phyloP scores from a whole-genome alignment of 1,140 invertebrate genomes.

The Euschistus heros region DNA sequence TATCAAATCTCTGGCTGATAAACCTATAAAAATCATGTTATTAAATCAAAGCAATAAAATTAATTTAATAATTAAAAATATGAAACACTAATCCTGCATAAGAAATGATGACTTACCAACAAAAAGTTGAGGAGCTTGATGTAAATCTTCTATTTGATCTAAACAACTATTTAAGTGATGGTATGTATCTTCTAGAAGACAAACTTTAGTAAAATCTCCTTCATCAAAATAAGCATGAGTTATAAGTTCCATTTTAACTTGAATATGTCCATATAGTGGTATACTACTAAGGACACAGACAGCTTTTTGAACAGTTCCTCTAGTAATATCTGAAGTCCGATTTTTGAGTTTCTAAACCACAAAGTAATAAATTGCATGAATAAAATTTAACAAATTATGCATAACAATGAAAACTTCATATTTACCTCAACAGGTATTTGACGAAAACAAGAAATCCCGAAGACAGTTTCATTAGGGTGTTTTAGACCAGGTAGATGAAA shows the following conservation, averaged over 20 bases:
- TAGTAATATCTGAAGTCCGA: conserved; percentile 91
- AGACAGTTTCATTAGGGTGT: conserved; percentile 75
- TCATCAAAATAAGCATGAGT: conserved; percentile 95
- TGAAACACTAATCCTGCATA: neutral
- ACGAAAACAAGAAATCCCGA: conserved; percentile 93
- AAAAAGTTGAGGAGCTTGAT: conserved; percentile 60
- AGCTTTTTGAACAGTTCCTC: conserved; percentile 89
- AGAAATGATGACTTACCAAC: conserved; percentile 50
- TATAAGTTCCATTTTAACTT: conserved; percentile 90
- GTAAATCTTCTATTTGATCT: conserved; percentile 43
- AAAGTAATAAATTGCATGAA: neutral
- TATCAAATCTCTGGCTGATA: conserved; percentile 70
- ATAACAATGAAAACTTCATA: neutral
- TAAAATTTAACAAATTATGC: neutral
- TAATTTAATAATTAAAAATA: neutral
- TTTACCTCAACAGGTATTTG: conserved; percentile 90
- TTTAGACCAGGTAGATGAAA: conserved; percentile 87
- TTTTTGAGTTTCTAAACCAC: conserved; percentile 70
- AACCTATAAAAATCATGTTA: conserved; percentile 43
- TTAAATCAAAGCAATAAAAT: neutral
- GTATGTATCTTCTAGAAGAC: conserved; percentile 83
- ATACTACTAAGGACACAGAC: conserved; percentile 80
- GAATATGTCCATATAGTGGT: conserved; percentile 83
- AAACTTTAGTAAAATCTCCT: conserved; percentile 56
- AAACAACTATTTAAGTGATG: conserved; percentile 83